These are phyloP conservation scores for Phallusia fumigata DNA, from an alignment of 23 tunicate species.

Conservation along the genomic window DNA sequence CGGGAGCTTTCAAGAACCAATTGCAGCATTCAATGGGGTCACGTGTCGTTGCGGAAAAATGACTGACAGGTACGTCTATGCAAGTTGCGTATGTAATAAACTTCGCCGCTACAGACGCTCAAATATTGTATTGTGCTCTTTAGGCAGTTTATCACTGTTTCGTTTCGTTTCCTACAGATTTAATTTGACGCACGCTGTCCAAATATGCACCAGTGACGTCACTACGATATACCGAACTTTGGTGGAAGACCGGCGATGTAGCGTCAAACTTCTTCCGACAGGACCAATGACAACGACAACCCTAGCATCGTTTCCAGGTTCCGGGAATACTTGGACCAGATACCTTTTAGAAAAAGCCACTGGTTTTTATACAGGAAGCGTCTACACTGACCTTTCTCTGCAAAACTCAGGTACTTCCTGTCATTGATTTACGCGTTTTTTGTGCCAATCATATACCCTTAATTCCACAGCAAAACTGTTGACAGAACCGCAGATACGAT, in stretches of 20 bases:
- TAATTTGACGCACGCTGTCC: not conserved
- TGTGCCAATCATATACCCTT: not conserved
- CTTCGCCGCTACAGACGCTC: no score
- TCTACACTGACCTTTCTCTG: constrained; percentile 13
- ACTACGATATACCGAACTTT: not conserved
- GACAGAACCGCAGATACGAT: no score
- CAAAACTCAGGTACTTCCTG: constrained; percentile 5
- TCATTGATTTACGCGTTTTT: not conserved
- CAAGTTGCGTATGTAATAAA: not conserved
- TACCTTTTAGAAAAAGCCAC: constrained; percentile 30
- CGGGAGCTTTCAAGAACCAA: not conserved
- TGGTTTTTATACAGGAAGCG: constrained; percentile 40
- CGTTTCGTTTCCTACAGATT: not conserved
- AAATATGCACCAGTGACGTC: not conserved
- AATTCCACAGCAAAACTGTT: no score
- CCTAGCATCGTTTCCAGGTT: constrained; percentile 15
- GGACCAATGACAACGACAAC: not conserved
- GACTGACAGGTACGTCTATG: not conserved
- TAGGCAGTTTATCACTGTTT: no score
- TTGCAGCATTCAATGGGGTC: not conserved
- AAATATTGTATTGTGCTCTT: no score
- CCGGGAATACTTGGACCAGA: constrained; percentile 31
- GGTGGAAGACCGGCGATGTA: constrained; percentile 2
- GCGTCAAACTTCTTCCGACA: not conserved
- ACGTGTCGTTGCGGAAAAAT: not conserved